phyloP scores from a whole-genome alignment of 2,113 vertebrate genomes.

The Nibea coibor region DNA sequence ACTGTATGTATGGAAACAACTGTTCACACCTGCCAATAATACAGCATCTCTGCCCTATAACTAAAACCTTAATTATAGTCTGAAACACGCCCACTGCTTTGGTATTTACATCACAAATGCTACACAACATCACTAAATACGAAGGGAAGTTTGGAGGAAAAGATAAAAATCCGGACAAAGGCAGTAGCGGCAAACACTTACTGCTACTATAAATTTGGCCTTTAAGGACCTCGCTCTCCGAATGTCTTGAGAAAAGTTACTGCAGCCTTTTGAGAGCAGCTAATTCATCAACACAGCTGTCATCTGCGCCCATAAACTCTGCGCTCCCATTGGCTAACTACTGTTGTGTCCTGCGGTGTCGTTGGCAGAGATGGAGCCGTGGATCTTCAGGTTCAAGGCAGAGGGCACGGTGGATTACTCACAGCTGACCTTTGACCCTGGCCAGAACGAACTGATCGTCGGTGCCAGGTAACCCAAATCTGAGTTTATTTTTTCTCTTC shows the following conservation, averaged over 20 bases:
- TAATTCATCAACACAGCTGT: constrained; percentile 50
- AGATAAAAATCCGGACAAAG: background rate
- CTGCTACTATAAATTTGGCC: background rate
- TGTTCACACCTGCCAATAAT: background rate
- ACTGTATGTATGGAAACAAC: background rate
- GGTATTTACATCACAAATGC: background rate
- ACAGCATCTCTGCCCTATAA: background rate
- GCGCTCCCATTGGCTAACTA: constrained; percentile 43
- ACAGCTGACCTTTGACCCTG: constrained; percentile 95
- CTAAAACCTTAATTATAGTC: background rate
- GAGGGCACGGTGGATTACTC: constrained; percentile 97
- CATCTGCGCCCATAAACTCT: constrained; percentile 32
- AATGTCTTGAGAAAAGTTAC: constrained; percentile 37
- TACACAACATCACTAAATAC: background rate
- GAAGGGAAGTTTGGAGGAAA: background rate
- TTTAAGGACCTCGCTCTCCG: background rate
- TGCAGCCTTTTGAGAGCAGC: constrained; percentile 36
- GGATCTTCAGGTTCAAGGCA: constrained; percentile 92
- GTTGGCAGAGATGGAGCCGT: constrained; percentile 93
- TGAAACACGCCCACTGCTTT: background rate
- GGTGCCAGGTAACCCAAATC: constrained; percentile 91
- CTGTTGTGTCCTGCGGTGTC: constrained; percentile 65
- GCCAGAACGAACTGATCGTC: constrained; percentile 96
- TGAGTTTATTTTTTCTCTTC: background rate
- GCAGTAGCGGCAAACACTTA: background rate